Evolutionary conservation across 2,113 vertebrate genomes (phyloP), one percentile per base, ranked within the genome.

Genomic region (Heterochromis multidens): DNA sequence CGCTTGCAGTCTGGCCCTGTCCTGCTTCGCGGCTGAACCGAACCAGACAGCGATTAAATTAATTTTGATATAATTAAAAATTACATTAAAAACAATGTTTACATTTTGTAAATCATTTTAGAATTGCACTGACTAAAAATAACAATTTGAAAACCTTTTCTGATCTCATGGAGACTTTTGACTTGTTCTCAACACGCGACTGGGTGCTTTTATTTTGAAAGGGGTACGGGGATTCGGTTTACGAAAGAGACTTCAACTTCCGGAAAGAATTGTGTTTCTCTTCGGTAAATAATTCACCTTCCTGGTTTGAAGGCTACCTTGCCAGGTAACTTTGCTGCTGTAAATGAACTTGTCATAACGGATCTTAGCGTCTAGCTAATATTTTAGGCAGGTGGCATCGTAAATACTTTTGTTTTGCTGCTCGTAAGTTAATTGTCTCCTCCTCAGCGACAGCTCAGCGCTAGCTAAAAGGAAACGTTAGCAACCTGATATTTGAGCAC

Each of bases 281-380:
- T 43, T 79, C 86, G 87, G 91, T 93, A 92, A 94, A 93, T 92
- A 93, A 93, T 94, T 93, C 89, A 92, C 90, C 89, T 94, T 91
- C 90, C 87, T 88, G 87, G 52, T 89, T 82, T 43, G 80, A 80
- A 81, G 74, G 40, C 88, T 84, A 88, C 87, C 88, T 93, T 87
- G 81, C 86, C 93, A 94, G 94, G 93, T 95, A 93, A 94, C 43
- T 89, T 52, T 21, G 11, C 54, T 65, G 3, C 25, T 14, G 89
- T 59, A 35, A 19, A 43, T 43, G 2, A 35, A 27, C 10, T 57
- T 21, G 1, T 12, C 13, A 1, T 25, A 9, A 29, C 13, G 6
- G 7, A 33, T 76, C 17, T 31, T 2, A 0, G 16, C 10, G 3
- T 54, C 7, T 77, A 33, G 7, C 21, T 29, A 1, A 8, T 7